These are phyloP conservation scores for Conus ventricosus DNA, from an alignment of 1,140 invertebrate species.

Conservation along the genomic window DNA sequence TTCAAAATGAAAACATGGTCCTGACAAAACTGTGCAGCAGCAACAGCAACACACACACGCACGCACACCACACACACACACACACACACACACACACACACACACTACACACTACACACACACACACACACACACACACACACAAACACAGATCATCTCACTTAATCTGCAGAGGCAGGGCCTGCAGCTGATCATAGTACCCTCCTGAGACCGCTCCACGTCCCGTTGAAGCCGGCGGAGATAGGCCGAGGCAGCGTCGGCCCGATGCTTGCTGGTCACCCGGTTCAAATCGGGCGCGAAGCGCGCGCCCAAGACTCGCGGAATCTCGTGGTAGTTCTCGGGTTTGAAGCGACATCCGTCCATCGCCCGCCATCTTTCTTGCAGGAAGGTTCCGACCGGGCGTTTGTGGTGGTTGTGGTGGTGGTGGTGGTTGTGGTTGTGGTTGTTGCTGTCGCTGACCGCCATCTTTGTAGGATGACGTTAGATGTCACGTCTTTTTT, in stretches of 20 bases:
- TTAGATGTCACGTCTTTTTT: too few species aligned
- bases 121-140: too few species aligned
- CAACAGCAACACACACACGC: too few species aligned
- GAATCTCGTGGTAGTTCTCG: constrained; percentile 25
- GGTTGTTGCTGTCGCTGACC: neutral
- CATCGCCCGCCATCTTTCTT: neutral
- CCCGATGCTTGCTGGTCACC: constrained; percentile 2
- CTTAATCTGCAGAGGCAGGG: neutral
- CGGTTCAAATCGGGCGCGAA: constrained; percentile 16
- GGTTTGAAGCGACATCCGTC: neutral
- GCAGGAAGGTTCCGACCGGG: neutral
- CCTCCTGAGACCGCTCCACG: constrained; percentile 23
- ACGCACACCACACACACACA: too few species aligned
- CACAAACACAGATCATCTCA: neutral
- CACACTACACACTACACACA: too few species aligned
- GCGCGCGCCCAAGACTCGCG: neutral
- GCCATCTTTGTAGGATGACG: neutral
- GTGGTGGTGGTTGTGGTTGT: too few species aligned
- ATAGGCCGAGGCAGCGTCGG: constrained; percentile 17
- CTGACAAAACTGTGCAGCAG: too few species aligned
- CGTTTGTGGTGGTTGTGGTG: neutral
- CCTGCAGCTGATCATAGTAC: neutral
- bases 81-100: too few species aligned
- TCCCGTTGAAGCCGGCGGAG: constrained; percentile 11
- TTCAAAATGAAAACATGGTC: too few species aligned